phyloP scores from a whole-genome alignment of 2,888 invertebrate species.

The Amphipoea lucens region DNA sequence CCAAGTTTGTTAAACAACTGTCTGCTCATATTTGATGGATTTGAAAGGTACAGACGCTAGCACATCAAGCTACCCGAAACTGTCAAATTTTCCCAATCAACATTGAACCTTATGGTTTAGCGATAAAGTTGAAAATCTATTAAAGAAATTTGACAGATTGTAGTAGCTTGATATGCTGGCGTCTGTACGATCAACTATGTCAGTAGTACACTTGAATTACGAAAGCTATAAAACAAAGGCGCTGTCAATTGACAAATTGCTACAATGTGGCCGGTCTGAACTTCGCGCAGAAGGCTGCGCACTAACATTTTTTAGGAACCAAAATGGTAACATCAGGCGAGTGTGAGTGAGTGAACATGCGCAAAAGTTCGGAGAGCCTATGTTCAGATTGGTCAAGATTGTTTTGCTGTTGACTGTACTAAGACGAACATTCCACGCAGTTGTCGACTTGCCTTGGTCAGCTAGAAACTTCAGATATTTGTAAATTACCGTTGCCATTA shows the following conservation, averaged over 20 bases:
- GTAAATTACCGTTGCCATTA: conserved; percentile 42
- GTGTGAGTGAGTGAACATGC: background rate
- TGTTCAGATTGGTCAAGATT: background rate
- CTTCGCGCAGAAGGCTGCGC: background rate
- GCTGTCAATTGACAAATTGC: background rate
- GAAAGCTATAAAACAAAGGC: background rate
- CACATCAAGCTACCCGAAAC: too few species aligned
- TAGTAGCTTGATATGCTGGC: too few species aligned
- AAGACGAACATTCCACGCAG: background rate
- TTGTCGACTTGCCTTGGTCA: background rate
- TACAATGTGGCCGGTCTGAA: background rate
- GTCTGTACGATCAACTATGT: background rate
- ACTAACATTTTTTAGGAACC: background rate
- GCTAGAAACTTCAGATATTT: background rate
- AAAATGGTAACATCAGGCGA: background rate
- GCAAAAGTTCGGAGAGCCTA: background rate
- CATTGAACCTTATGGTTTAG: too few species aligned
- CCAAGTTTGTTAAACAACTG: conserved; percentile 1
- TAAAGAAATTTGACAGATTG: too few species aligned
- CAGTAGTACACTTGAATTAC: background rate
- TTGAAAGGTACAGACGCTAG: background rate
- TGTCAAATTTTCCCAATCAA: too few species aligned
- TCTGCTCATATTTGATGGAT: background rate
- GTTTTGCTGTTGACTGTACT: background rate
- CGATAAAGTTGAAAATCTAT: too few species aligned